Percentiles rank a stretch among this genome's conserved stretches.
Evolutionary conservation across 2,888 invertebrate genomes (phyloP).

Genomic region (Auanema sp.): DNA sequence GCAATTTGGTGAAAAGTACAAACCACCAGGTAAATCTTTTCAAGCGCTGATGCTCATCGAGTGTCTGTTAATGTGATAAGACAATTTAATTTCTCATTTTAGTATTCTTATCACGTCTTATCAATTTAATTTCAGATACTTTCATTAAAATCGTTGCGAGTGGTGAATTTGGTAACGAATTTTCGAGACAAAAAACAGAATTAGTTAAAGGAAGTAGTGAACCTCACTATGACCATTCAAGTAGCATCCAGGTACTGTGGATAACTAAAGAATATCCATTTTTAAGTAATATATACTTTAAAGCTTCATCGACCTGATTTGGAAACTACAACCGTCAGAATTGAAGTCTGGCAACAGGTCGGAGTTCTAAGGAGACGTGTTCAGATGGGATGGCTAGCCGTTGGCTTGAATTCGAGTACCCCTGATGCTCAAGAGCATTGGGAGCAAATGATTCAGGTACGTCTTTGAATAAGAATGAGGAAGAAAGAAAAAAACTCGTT

Average conservation of each 20-base stretch:
- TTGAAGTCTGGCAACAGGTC: conserved; percentile 45
- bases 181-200: conserved; percentile 48
- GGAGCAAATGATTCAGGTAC: conserved; percentile 56
- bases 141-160: conserved; percentile 46
- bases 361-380: conserved; percentile 44
- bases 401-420: conserved; percentile 47
- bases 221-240: conserved; percentile 46
- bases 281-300: not conserved
- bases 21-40: conserved; percentile 18
- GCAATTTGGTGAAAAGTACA: conserved; percentile 21
- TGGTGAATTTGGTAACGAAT: conserved; percentile 46
- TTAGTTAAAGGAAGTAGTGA: conserved; percentile 43
- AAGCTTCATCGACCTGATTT: conserved; percentile 34
- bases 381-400: conserved; percentile 46
- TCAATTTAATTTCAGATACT: conserved; percentile 38
- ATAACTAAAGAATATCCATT: not conserved
- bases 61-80: not conserved
- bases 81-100: not conserved
- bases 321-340: conserved; percentile 41
- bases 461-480: not conserved
- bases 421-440: conserved; percentile 56
- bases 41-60: not conserved
- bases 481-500: no score
- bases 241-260: conserved; percentile 39
- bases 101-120: not conserved